Percentiles rank a stretch among this genome's conserved stretches.
These are phyloP conservation scores for Chirona hameri DNA, from an alignment of 2,888 invertebrate genomes.

Conservation along the genomic window DNA sequence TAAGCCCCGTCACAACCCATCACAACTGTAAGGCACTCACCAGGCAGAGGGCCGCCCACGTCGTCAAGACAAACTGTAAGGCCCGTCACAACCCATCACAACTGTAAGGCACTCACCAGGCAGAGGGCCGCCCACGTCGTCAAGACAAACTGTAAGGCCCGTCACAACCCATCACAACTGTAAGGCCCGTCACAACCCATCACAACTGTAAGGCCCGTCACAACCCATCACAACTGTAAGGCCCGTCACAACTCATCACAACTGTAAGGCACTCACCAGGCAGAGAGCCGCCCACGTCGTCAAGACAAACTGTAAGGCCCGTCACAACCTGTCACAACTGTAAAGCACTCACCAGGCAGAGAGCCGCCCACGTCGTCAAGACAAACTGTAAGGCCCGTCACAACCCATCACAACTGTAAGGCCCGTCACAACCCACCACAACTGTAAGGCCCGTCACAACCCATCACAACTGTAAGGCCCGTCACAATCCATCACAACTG, in stretches of 20 bases:
- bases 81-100: too few relatives aligned
- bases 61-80: neutral
- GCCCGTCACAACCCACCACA: neutral
- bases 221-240: constrained; percentile 13
- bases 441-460: neutral
- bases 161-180: too few relatives aligned
- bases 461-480: neutral
- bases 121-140: neutral
- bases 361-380: neutral
- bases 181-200: neutral
- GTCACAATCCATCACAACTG: too few relatives aligned
- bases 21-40: neutral
- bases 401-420: constrained; percentile 13
- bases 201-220: neutral
- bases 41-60: neutral
- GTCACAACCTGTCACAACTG: too few relatives aligned
- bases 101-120: neutral
- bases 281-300: neutral
- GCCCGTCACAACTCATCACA: too few relatives aligned
- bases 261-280: neutral
- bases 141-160: neutral
- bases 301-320: neutral
- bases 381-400: neutral
- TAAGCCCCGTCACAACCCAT: too few relatives aligned
- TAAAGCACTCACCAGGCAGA: neutral